Conservation (phyloP, 2,113 vertebrate genomes). For the Colistium nudipinnis region DNA sequence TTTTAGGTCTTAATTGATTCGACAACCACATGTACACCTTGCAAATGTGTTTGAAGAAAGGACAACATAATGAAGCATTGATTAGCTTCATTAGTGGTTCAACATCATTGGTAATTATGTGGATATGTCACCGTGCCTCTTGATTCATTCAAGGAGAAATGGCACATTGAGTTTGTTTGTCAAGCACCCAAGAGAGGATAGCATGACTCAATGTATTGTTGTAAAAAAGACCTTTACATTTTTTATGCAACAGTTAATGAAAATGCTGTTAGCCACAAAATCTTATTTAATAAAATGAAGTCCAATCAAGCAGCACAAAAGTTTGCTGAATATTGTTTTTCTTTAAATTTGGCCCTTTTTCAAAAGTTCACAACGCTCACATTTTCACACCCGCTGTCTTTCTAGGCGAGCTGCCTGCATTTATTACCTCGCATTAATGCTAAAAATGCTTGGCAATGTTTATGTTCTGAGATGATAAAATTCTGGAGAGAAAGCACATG, state of each 20-base stretch:
- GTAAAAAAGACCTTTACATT: neutral
- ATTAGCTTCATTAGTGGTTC: neutral
- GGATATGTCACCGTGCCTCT: neutral
- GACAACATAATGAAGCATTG: neutral
- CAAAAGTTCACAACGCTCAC: neutral
- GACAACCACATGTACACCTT: neutral
- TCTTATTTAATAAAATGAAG: too few relatives aligned
- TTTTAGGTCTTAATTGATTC: neutral
- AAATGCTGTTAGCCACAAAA: neutral
- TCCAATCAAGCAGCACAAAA: neutral
- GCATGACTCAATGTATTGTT: neutral
- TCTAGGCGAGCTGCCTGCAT: neutral
- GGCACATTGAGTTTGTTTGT: neutral
- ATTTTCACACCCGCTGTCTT: slow-evolving; percentile 1
- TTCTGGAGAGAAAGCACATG: neutral
- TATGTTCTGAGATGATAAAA: neutral
- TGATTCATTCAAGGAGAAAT: neutral
- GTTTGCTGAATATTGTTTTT: slow-evolving; percentile 34
- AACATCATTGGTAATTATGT: neutral
- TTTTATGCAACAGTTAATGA: neutral
- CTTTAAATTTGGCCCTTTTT: slow-evolving; percentile 17
- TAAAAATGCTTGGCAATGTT: slow-evolving; percentile 13
- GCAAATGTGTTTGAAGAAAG: neutral
- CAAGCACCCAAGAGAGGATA: neutral
- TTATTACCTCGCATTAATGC: slow-evolving; percentile 18